Evolutionary conservation across 2,888 invertebrate species (phyloP).

Genomic region (Acleris literana): DNA sequence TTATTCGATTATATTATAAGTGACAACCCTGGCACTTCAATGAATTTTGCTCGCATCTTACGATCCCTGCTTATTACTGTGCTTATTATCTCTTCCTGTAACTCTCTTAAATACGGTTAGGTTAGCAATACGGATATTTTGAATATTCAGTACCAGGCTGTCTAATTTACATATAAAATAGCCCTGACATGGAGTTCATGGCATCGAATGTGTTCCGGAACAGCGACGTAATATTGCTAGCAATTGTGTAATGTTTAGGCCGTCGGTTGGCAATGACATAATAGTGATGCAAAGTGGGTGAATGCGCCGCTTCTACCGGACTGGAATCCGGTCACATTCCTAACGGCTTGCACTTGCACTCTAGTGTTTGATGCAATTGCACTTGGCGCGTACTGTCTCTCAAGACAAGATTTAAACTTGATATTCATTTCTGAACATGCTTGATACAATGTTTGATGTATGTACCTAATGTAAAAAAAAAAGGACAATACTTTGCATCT

Average conservation of each 20-base stretch:
- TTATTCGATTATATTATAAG: no score
- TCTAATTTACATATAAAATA: no score
- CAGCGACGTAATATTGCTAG: constrained; percentile 15
- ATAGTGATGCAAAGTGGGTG: constrained; percentile 65
- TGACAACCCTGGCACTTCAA: no score
- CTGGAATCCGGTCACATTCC: constrained; percentile 76
- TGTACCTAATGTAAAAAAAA: no score
- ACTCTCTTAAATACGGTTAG: no score
- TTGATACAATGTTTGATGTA: neutral
- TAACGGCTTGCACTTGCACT: constrained; percentile 71
- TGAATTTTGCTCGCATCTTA: no score
- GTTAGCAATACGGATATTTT: no score
- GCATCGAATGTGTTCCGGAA: neutral
- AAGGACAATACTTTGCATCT: no score
- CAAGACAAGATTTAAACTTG: constrained; percentile 42
- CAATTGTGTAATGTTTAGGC: constrained; percentile 64
- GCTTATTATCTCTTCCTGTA: no score
- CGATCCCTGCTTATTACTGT: no score
- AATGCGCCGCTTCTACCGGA: constrained; percentile 58
- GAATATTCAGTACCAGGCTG: no score
- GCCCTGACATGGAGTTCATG: no score
- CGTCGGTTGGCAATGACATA: constrained; percentile 72
- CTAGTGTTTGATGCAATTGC: constrained; percentile 60
- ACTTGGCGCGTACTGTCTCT: constrained; percentile 49
- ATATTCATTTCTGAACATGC: neutral